A percentile compares a stretch with the other conserved stretches of the same genome.
Evolutionary conservation across 2,113 vertebrate genomes (phyloP).

Genomic region (Sakesphorus luctuosus): DNA sequence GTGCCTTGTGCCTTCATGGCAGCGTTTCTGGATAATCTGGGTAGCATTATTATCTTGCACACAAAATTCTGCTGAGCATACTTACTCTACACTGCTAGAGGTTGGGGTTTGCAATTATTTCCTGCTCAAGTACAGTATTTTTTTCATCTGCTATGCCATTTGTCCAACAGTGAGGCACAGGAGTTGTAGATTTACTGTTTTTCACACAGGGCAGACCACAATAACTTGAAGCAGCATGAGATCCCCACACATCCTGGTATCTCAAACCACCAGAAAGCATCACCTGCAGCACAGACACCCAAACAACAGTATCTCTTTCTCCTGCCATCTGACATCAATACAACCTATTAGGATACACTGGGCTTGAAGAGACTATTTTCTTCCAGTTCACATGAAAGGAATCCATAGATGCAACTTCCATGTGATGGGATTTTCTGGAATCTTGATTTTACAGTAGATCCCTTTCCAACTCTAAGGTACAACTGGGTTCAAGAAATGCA

Average conservation of each 20-base stretch:
- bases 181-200: not conserved
- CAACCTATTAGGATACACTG: not conserved
- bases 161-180: not conserved
- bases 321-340: not conserved
- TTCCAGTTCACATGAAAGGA: not conserved
- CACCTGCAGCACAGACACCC: not conserved
- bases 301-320: not conserved
- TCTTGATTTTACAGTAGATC: not conserved
- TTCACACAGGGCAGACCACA: not conserved
- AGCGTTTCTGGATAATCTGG: constrained; percentile 3
- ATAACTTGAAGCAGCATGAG: not conserved
- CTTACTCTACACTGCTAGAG: not conserved
- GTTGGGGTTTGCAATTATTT: not conserved
- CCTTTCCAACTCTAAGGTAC: not conserved
- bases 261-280: not conserved
- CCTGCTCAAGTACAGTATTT: not conserved
- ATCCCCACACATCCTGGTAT: not conserved
- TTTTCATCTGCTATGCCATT: not conserved
- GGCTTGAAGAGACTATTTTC: not conserved
- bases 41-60: not conserved
- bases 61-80: not conserved
- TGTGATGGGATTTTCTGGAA: not conserved
- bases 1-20: not conserved
- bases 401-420: not conserved
- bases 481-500: not conserved